Evolutionary conservation across 37 sponge, comb jelly and placozoan genomes (phyloP).

Genomic region (Theonella swinhoei): DNA sequence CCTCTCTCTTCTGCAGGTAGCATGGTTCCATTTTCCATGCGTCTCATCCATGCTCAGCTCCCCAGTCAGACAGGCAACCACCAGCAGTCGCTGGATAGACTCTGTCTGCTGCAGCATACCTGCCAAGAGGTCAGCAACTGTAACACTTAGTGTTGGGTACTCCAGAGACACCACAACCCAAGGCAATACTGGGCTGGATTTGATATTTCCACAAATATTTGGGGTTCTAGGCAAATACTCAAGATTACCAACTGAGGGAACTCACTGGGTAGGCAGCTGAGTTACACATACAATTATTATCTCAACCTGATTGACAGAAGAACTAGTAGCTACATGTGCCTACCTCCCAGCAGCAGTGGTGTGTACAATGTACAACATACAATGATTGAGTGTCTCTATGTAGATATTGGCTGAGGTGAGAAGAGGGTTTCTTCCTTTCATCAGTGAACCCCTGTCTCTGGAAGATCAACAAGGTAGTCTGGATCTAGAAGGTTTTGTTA

Average conservation of each 20-base stretch:
- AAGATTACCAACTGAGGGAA: no score
- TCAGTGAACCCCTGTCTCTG: neutral
- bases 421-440: conserved; percentile 6
- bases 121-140: conserved; percentile 48
- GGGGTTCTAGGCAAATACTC: neutral
- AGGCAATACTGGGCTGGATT: neutral
- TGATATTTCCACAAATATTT: neutral
- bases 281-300: no score
- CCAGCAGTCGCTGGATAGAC: conserved; percentile 64
- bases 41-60: conserved; percentile 75
- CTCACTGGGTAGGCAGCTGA: no score
- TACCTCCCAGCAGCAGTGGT: neutral
- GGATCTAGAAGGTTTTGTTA: no score
- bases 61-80: conserved; percentile 31
- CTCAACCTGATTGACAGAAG: no score
- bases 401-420: conserved; percentile 13
- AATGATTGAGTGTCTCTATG: neutral
- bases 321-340: no score
- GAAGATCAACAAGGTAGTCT: conserved; percentile 31
- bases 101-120: conserved; percentile 42
- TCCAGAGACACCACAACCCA: neutral
- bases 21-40: conserved; percentile 76
- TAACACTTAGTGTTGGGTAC: neutral
- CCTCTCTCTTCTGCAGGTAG: conserved; percentile 48
- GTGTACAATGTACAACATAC: no score